These are phyloP conservation scores for Procambarus virginalis DNA, from an alignment of 1,140 invertebrate species.

Conservation along the genomic window DNA sequence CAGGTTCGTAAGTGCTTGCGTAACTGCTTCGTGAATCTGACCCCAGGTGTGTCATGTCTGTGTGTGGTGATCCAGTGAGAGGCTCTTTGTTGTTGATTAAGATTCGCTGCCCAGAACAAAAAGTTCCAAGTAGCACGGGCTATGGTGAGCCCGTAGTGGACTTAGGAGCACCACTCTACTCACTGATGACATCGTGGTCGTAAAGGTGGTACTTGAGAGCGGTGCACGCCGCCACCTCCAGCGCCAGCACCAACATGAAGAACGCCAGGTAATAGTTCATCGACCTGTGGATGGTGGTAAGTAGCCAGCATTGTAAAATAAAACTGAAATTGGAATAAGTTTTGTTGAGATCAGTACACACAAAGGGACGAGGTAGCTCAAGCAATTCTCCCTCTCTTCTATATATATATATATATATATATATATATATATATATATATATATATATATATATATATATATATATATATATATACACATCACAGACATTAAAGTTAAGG, in stretches of 20 bases:
- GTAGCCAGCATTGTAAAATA: neutral
- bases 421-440: too few species aligned
- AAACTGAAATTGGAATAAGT: neutral
- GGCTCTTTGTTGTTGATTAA: neutral
- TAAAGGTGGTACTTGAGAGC: slow-evolving; percentile 74
- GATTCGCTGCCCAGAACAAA: too few species aligned
- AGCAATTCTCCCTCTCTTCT: neutral
- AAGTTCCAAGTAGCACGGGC: too few species aligned
- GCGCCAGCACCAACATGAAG: slow-evolving; percentile 81
- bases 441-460: too few species aligned
- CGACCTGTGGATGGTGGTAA: slow-evolving; percentile 29
- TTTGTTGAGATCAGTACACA: too few species aligned
- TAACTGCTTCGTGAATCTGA: too few species aligned
- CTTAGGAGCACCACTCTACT: neutral
- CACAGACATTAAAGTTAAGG: too few species aligned
- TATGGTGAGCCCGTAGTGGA: too few species aligned
- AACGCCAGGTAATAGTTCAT: slow-evolving; percentile 79
- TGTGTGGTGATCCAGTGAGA: neutral
- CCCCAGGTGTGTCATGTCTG: too few species aligned
- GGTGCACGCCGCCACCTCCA: slow-evolving; percentile 78
- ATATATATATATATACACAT: too few species aligned
- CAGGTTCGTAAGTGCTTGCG: too few species aligned
- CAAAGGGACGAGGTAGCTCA: neutral
- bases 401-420: neutral
- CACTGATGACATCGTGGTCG: slow-evolving; percentile 4